Base-by-base conservation (phyloP, 2,113 vertebrate species). In the Numenius arquata region DNA sequence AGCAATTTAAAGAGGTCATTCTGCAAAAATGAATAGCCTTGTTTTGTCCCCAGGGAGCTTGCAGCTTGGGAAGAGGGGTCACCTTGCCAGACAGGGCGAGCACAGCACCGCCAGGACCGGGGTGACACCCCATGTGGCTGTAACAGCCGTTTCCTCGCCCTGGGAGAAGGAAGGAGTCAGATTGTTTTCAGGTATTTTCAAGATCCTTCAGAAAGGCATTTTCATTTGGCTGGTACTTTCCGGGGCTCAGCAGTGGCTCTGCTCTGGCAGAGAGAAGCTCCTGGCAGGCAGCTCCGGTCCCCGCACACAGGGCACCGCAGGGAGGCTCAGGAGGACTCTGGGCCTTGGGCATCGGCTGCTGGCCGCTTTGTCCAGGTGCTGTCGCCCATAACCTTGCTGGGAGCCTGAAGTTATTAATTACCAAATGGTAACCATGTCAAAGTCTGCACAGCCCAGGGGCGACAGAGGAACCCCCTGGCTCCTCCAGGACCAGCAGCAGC, bases 41-140 rank as follows among this genome's bases (percentile, higher is more conserved):
- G 23, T 4, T 34, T 40, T 73, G 58, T 45, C 47, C 14, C 10
- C 58, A 9, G 0, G 36, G 45, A 47, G 48, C 21, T 21, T 18
- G 4, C 4, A 3, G 36, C 55, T 17, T 3, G 25, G 59, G 21
- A 45, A 27, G 47, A 12, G 34, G 17, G 27, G 3, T 4, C 8
- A 48, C 32, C 14, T 4, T 4, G 8, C 19, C 8, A 21, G 40
- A 6, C 1, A 4, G 36, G 38, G 21, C 1, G 2, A 36, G 63
- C n/a, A 15, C 75, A 32, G 67, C 58, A 11, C 43, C 25, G 8
- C 17, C 55, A 21, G 55, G 36, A 59, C 11, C 63, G 8, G 15
- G 15, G 50, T 6, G 34, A 16, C 25, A 1, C 8, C 1, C 5
- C 12, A 2, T 3, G 21, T 1, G 17, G n/a, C n/a, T 7, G 3